These are phyloP conservation scores for Vombatus ursinus DNA, from an alignment of 2,113 vertebrate species.

Conservation along the genomic window DNA sequence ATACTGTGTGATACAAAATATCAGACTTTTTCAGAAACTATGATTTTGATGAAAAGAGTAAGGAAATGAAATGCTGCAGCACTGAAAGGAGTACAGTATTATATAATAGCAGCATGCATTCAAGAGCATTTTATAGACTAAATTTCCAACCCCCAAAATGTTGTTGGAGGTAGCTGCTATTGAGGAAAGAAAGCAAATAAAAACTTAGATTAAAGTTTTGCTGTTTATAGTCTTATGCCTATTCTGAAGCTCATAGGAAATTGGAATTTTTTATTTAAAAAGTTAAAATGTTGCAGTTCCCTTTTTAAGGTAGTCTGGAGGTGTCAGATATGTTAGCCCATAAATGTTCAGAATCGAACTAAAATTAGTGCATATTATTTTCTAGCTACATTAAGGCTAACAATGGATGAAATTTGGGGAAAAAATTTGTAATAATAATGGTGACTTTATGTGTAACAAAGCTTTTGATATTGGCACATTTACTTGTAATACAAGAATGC, in stretches of 20 bases:
- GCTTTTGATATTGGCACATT: slow-evolving; percentile 48
- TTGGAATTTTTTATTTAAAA: slow-evolving; percentile 71
- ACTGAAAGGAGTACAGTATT: slow-evolving; percentile 17
- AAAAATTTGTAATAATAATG: slow-evolving; percentile 65
- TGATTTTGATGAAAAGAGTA: slow-evolving; percentile 52
- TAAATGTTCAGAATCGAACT: slow-evolving; percentile 68
- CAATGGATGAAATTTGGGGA: slow-evolving; percentile 52
- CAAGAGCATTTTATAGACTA: not conserved
- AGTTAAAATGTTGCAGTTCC: slow-evolving; percentile 52
- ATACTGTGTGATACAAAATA: slow-evolving; percentile 59
- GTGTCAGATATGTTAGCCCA: slow-evolving; percentile 48
- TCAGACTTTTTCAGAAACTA: slow-evolving; percentile 30
- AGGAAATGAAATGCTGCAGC: slow-evolving; percentile 21
- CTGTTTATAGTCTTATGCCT: slow-evolving; percentile 50
- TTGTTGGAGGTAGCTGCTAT: slow-evolving; percentile 12
- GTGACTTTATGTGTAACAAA: slow-evolving; percentile 51
- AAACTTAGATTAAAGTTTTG: slow-evolving; percentile 48
- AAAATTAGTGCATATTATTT: slow-evolving; percentile 71
- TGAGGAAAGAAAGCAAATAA: slow-evolving; percentile 32
- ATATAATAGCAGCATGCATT: not conserved
- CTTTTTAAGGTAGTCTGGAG: slow-evolving; percentile 60
- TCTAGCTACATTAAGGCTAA: slow-evolving; percentile 60
- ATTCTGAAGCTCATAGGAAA: slow-evolving; percentile 66
- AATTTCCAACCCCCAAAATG: not conserved
- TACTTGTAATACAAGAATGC: slow-evolving; percentile 67